Conservation (phyloP, 2,888 invertebrate species). For the Timandra comae region DNA sequence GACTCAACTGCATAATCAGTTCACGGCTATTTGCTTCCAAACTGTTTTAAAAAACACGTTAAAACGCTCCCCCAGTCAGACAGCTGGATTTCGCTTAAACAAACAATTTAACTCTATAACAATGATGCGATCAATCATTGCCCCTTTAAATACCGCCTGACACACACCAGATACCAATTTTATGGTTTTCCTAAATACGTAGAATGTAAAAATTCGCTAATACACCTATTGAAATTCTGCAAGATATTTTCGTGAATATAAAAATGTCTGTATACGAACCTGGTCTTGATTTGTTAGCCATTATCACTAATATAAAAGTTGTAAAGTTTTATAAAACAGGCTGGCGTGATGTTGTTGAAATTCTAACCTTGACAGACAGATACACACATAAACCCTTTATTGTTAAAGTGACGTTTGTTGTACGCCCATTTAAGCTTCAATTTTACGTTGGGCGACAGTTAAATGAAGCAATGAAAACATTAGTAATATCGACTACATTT, state of each 20-base stretch:
- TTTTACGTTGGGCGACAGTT: no score
- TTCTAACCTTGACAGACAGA: no score
- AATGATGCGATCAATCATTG: constrained; percentile 64
- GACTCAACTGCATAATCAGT: constrained; percentile 53
- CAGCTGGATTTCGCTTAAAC: constrained; percentile 4
- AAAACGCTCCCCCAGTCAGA: constrained; percentile 26
- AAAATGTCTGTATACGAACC: constrained; percentile 14
- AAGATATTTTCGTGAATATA: constrained; percentile 28
- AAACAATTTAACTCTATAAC: constrained; percentile 31
- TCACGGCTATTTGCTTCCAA: constrained; percentile 51
- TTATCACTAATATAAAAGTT: constrained; percentile 4
- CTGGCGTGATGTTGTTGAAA: no score
- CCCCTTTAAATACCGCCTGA: constrained; percentile 58
- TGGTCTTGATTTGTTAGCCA: constrained; percentile 9
- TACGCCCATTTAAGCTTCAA: no score
- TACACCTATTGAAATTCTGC: constrained; percentile 40
- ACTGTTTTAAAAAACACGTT: constrained; percentile 47
- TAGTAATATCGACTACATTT: no score
- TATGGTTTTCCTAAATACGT: constrained; percentile 51
- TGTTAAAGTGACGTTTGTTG: no score
- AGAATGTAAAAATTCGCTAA: constrained; percentile 44
- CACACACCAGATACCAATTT: constrained; percentile 55
- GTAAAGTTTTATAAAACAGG: no score
- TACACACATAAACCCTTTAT: no score
- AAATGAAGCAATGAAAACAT: no score